Evolutionary conservation across 2,797 vertebrate genomes (phyloP).

Genomic region (Tapera naevia): DNA sequence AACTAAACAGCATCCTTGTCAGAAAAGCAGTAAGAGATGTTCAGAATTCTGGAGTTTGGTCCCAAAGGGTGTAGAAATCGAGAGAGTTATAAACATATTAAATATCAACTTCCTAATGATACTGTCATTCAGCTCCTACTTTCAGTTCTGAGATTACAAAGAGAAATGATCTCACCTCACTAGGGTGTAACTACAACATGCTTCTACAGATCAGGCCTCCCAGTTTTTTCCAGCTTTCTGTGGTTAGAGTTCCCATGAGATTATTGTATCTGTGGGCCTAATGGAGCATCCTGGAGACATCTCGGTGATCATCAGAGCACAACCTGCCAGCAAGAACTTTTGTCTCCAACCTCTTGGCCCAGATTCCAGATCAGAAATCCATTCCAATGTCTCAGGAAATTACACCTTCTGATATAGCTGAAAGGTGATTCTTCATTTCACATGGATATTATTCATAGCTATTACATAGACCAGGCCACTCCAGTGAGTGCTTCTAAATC

Average conservation of each 20-base stretch:
- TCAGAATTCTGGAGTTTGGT: background rate
- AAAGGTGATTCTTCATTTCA: background rate
- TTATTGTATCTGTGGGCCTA: background rate
- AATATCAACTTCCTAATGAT: background rate
- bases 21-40: background rate
- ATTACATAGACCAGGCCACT: background rate
- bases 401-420: background rate
- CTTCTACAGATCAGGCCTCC: conserved; percentile 27
- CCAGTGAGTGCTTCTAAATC: background rate
- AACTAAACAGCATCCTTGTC: background rate
- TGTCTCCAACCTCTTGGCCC: background rate
- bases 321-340: background rate
- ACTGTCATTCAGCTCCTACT: background rate
- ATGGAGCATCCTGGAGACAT: background rate
- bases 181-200: conserved; percentile 15
- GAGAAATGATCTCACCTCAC: conserved; percentile 29
- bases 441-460: background rate
- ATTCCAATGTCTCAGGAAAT: background rate
- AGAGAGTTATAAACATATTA: background rate
- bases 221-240: background rate
- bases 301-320: background rate
- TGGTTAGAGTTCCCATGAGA: background rate
- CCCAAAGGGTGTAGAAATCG: background rate
- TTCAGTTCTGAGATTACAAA: conserved; percentile 16
- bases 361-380: conserved; percentile 4